A percentile compares a stretch with the other conserved stretches of the same genome.
These are phyloP conservation scores for Actenoides hombroni DNA, from an alignment of 2,113 vertebrate species.

Conservation along the genomic window DNA sequence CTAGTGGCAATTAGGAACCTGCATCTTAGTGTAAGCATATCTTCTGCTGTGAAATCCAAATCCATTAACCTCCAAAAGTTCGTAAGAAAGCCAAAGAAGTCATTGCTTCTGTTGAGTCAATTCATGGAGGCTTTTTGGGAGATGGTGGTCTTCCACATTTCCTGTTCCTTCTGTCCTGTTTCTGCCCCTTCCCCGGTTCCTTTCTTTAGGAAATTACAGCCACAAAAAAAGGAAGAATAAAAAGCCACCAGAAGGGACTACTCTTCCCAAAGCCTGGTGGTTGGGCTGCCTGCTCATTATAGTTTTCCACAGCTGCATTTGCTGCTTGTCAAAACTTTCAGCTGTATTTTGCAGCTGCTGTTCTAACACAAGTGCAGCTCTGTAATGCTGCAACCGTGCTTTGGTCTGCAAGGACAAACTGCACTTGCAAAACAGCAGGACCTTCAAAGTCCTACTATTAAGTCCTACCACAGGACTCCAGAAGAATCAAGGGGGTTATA, in stretches of 20 bases:
- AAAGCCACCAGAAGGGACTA: not conserved
- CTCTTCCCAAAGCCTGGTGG: not conserved
- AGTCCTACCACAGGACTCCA: not conserved
- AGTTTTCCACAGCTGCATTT: not conserved
- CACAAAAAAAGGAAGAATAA: not conserved
- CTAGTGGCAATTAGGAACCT: not conserved
- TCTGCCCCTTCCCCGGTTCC: not conserved
- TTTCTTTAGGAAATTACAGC: not conserved
- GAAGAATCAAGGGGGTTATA: accelerated
- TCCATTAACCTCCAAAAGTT: not conserved
- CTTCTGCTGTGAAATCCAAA: not conserved
- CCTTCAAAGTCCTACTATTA: not conserved
- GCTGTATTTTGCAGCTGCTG: not conserved
- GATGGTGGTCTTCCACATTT: not conserved
- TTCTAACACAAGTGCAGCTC: not conserved
- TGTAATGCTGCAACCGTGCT: not conserved
- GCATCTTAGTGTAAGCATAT: not conserved
- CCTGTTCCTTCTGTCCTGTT: not conserved
- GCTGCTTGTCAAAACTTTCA: not conserved
- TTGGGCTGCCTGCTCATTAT: not conserved
- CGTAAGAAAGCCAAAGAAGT: conserved; percentile 8
- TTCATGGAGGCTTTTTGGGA: not conserved
- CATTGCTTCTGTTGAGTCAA: not conserved
- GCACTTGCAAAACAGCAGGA: not conserved
- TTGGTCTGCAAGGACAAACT: not conserved